Conservation (phyloP, 2,113 vertebrate species). For the Rallus limicola region DNA sequence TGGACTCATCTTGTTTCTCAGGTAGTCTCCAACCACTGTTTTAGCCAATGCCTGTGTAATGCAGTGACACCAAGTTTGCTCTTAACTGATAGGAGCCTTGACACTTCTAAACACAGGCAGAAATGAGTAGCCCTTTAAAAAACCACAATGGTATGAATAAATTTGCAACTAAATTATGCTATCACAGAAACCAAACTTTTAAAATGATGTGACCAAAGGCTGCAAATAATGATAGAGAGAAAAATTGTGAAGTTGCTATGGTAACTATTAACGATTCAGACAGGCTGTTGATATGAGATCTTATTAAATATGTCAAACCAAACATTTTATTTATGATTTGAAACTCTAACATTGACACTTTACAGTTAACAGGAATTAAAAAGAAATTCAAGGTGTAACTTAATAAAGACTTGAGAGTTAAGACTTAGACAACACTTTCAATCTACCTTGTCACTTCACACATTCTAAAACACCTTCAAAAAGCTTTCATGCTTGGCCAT, state of each 20-base stretch:
- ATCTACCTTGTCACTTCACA: neutral
- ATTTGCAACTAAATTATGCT: constrained; percentile 19
- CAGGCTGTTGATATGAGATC: constrained; percentile 56
- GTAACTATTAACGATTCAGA: constrained; percentile 58
- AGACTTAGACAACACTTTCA: neutral
- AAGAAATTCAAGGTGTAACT: constrained; percentile 28
- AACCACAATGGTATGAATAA: constrained; percentile 18
- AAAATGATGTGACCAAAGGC: constrained; percentile 47
- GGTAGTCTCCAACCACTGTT: neutral
- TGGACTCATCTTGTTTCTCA: neutral
- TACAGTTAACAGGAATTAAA: constrained; percentile 39
- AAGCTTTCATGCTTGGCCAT: neutral
- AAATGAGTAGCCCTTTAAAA: constrained; percentile 29
- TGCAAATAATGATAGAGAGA: constrained; percentile 48
- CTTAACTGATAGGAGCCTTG: neutral
- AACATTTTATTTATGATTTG: constrained; percentile 62
- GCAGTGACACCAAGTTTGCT: neutral
- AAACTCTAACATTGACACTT: neutral
- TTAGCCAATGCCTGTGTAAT: neutral
- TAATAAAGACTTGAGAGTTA: constrained; percentile 5
- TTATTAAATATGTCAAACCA: constrained; percentile 55
- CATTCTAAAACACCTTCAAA: neutral
- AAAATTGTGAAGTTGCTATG: constrained; percentile 58
- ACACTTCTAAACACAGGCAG: neutral
- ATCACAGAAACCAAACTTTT: constrained; percentile 34